Conservation (phyloP, 2,113 vertebrate species). For the Microcebus ravelobensis region DNA sequence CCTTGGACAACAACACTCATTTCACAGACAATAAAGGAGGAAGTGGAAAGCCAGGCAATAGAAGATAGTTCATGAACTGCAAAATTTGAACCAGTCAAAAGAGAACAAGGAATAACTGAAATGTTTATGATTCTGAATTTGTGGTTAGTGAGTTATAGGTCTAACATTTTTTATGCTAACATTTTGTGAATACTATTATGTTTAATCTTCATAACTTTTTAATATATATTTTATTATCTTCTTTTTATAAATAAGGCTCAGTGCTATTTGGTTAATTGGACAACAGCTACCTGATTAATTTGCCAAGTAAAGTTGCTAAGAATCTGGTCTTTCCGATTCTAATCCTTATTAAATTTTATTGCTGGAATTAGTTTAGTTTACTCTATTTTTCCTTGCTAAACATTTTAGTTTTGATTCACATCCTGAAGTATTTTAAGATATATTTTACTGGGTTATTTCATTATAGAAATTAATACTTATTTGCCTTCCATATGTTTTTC, state of each 20-base stretch:
- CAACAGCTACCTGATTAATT: neutral
- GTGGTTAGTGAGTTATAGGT: neutral
- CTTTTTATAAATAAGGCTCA: neutral
- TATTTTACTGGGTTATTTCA: neutral
- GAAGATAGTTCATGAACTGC: accelerated
- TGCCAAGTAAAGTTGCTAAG: neutral
- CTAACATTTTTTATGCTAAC: neutral
- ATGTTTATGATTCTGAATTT: neutral
- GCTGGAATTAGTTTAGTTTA: neutral
- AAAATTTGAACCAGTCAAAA: neutral
- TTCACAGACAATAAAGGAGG: neutral
- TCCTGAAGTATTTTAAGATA: neutral
- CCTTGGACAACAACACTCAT: neutral
- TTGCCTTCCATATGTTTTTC: neutral
- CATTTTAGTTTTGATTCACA: neutral
- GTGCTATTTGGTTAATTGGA: neutral
- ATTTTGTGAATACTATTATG: neutral
- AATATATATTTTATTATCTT: neutral
- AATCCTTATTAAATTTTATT: neutral
- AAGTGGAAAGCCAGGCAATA: neutral
- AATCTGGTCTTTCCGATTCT: neutral
- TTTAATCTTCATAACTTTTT: neutral
- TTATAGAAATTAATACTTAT: neutral
- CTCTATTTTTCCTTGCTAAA: neutral
- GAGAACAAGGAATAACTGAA: neutral